Base-by-base conservation (phyloP, 2,797 vertebrate genomes). In the Balearica regulorum region DNA sequence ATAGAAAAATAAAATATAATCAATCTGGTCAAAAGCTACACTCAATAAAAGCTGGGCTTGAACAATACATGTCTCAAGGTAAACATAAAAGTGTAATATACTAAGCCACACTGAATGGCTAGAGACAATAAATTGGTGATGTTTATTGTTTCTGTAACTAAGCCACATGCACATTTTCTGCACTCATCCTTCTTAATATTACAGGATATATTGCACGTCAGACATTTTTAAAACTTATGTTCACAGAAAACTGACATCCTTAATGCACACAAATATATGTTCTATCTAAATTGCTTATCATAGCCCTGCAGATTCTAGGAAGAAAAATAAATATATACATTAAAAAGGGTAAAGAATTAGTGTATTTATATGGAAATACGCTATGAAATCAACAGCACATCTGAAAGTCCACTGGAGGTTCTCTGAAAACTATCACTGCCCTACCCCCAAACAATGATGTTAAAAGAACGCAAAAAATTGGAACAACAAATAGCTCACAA, bases 91-190 rank as follows among this genome's bases (percentile, higher is more conserved):
- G 5, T 19, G 15, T 2, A 65, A 39, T 16, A 71, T 17, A 13
- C 13, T 51, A 16, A 73, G 18, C 33, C 44, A 29, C 37, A 14
- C 16, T 57, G 46, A 79, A 81, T 10, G 41, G 35, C 70, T 35
- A 92, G 78, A 83, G 90, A 71, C 51, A 95, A 78, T 55, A 87
- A 83, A 79, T 44, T 70, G 70, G 35, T 75, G 77, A n/a, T 84
- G 28, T 69, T 95, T 94, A 92, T 69, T 90, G 37, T 66, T 94
- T 90, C 89, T 89, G 53, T 66, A 94, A 80, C 58, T 49, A 91
- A 96, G 79, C 64, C 83, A 91, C 49, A 39, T 24, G 44, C 84
- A 60, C 13, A 10, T 89, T 91, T 91, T 86, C 58, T 89, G 43
- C 26, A 55, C 54, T 61, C 44, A 75, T 55, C 43, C 82, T 83